phyloP scores from a whole-genome alignment of 2,797 vertebrate genomes.

The Hippoglossus hippoglossus region DNA sequence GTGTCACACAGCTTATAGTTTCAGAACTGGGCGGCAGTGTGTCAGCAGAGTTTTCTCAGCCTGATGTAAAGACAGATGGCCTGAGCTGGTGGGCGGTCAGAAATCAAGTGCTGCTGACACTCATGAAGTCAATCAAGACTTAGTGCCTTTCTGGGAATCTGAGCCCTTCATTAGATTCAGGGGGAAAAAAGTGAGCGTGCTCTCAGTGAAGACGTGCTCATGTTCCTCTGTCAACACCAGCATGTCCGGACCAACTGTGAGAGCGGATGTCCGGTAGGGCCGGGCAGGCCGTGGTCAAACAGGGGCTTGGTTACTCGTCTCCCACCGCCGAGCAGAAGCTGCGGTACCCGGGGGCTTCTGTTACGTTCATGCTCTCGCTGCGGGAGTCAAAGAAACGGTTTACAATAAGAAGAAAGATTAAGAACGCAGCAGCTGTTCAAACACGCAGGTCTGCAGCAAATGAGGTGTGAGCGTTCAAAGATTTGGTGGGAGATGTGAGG shows the following conservation, averaged over 20 bases:
- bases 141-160: conserved; percentile 59
- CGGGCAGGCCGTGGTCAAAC: conserved; percentile 51
- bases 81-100: conserved; percentile 40
- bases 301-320: conserved; percentile 43
- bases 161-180: conserved; percentile 53
- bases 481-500: conserved; percentile 17
- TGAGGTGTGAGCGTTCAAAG: conserved; percentile 45
- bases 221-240: conserved; percentile 71
- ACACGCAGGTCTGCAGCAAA: conserved; percentile 63
- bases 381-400: conserved; percentile 61
- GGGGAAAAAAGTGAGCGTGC: conserved; percentile 21
- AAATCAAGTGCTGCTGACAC: conserved; percentile 63
- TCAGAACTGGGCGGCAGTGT: conserved; percentile 20
- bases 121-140: conserved; percentile 52
- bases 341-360: conserved; percentile 56
- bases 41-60: conserved; percentile 31
- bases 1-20: background rate
- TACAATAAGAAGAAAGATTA: conserved; percentile 41
- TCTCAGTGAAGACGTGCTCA: conserved; percentile 56
- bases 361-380: conserved; percentile 60
- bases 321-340: conserved; percentile 38
- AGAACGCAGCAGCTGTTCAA: conserved; percentile 79
- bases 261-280: conserved; percentile 57
- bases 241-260: conserved; percentile 53
- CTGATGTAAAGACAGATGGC: conserved; percentile 33